Conservation (phyloP, 2,113 vertebrate genomes). For the Gadus macrocephalus region DNA sequence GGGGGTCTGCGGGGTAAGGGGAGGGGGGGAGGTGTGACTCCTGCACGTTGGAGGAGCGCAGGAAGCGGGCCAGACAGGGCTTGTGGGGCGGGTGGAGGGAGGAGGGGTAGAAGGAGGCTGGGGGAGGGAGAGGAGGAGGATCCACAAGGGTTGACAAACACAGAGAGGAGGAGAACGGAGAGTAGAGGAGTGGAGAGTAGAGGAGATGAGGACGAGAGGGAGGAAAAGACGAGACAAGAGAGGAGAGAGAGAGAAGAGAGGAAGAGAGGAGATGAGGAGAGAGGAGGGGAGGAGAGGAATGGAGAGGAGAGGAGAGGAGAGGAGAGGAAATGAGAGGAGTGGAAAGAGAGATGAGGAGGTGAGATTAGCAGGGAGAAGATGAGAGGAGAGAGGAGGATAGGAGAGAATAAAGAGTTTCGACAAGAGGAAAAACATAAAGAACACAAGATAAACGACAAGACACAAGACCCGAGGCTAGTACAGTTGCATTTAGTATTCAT, state of each 20-base stretch:
- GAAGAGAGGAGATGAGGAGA: background rate
- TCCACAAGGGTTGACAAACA: background rate
- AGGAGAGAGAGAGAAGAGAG: background rate
- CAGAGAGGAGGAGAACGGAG: background rate
- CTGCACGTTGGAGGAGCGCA: constrained; percentile 83
- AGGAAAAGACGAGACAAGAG: background rate
- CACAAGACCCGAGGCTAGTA: too few species aligned
- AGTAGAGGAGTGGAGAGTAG: too few species aligned
- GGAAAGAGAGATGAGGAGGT: too few species aligned
- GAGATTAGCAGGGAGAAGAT: background rate
- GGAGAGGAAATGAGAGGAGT: too few species aligned
- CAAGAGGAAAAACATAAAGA: background rate
- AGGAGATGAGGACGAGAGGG: background rate
- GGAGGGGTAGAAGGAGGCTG: constrained; percentile 83
- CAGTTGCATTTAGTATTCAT: background rate
- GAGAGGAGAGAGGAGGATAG: too few species aligned
- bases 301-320: too few species aligned
- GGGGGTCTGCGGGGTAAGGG: constrained; percentile 50
- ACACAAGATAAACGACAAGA: background rate
- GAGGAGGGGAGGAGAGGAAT: background rate
- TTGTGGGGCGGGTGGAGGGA: constrained; percentile 83
- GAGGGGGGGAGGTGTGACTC: constrained; percentile 86
- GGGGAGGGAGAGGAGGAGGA: constrained; percentile 51
- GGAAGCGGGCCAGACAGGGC: constrained; percentile 85
- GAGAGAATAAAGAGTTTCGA: too few species aligned